Evolutionary conservation across 2,888 invertebrate species (phyloP).

Genomic region (Drosophila greeni): DNA sequence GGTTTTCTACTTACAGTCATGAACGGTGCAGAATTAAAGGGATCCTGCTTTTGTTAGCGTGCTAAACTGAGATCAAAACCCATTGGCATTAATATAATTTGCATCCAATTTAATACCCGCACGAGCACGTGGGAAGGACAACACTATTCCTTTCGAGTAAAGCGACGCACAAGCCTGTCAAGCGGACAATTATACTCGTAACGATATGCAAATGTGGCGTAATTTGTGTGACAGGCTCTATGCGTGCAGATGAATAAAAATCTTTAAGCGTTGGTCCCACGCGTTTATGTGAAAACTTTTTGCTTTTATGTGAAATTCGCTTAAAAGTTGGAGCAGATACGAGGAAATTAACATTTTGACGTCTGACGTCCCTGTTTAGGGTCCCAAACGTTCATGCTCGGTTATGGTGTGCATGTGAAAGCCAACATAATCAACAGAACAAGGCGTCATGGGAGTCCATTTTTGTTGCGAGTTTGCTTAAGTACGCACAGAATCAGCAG

Average conservation of each 20-base stretch:
- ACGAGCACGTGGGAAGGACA: neutral
- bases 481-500: slow-evolving; percentile 11
- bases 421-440: slow-evolving; percentile 13
- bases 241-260: slow-evolving; percentile 23
- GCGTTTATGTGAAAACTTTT: slow-evolving; percentile 62
- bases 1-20: neutral
- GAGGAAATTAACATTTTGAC: slow-evolving; percentile 54
- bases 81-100: neutral
- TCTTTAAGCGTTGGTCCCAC: slow-evolving; percentile 43
- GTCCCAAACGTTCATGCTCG: neutral
- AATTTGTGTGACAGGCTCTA: slow-evolving; percentile 16
- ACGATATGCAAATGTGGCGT: slow-evolving; percentile 40
- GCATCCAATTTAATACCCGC: slow-evolving; percentile 1
- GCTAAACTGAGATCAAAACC: neutral
- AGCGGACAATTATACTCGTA: slow-evolving; percentile 53
- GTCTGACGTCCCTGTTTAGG: slow-evolving; percentile 27
- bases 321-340: slow-evolving; percentile 56
- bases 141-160: slow-evolving; percentile 2
- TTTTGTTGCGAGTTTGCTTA: slow-evolving; percentile 17
- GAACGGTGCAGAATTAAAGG: neutral
- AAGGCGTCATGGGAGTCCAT: slow-evolving; percentile 7
- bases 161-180: slow-evolving; percentile 18
- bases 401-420: slow-evolving; percentile 3
- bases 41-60: neutral
- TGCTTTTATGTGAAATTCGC: slow-evolving; percentile 57